These are phyloP conservation scores for Forbesichthys agassizii DNA, from an alignment of 2,113 vertebrate species.

Conservation along the genomic window DNA sequence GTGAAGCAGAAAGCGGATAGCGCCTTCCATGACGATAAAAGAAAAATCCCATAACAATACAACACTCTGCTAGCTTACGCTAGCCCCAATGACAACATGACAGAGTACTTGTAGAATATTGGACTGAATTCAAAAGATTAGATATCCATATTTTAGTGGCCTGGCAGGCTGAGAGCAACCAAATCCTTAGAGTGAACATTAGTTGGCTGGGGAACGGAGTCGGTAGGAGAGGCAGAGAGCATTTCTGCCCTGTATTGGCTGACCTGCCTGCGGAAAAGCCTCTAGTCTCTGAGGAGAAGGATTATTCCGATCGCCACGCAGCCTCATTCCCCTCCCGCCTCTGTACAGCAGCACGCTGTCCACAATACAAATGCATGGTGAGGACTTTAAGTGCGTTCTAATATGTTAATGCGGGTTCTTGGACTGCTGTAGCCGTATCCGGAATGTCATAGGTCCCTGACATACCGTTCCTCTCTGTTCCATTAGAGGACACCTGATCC, in stretches of 20 bases:
- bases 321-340: constrained; percentile 16
- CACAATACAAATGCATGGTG: constrained; percentile 45
- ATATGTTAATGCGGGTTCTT: constrained; percentile 38
- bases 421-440: constrained; percentile 42
- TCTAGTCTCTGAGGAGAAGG: constrained; percentile 35
- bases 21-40: constrained; percentile 15
- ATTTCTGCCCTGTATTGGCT: constrained; percentile 1
- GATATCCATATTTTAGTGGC: constrained; percentile 22
- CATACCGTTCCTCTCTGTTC: constrained; percentile 43
- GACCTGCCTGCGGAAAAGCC: constrained; percentile 28
- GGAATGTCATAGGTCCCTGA: constrained; percentile 55
- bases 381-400: constrained; percentile 50
- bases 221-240: constrained; percentile 9
- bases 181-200: constrained; percentile 37
- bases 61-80: constrained; percentile 14
- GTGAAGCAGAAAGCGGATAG: constrained; percentile 28
- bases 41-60: constrained; percentile 1
- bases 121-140: constrained; percentile 13
- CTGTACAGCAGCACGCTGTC: constrained; percentile 27
- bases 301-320: constrained; percentile 17
- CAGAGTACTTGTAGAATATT: constrained; percentile 3
- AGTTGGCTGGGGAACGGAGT: constrained; percentile 12
- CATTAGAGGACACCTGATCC: constrained; percentile 77
- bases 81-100: not conserved
- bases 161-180: constrained; percentile 21